A percentile compares a stretch with the other conserved stretches of the same genome.
Conservation (phyloP, 2,797 vertebrate species). For the Artibeus lituratus region DNA sequence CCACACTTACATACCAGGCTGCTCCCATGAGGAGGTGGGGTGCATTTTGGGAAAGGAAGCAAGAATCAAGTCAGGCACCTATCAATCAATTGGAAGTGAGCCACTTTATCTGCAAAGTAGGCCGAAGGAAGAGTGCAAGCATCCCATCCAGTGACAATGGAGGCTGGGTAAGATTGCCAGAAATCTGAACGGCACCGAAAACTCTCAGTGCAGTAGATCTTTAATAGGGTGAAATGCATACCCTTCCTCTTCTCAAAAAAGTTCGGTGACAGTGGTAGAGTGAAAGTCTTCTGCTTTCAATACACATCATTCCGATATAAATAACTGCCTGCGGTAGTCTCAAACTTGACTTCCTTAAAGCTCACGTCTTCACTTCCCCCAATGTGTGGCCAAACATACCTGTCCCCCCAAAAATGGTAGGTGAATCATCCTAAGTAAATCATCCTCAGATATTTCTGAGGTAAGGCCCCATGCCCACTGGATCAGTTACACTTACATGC, state of each 20-base stretch:
- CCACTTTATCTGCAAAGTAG: neutral
- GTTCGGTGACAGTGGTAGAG: neutral
- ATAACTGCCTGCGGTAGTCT: constrained; percentile 21
- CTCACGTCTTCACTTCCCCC: constrained; percentile 37
- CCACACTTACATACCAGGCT: neutral
- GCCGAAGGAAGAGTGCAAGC: neutral
- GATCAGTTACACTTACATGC: neutral
- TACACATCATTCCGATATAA: constrained; percentile 13
- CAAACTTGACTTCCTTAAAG: constrained; percentile 53
- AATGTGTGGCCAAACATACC: neutral
- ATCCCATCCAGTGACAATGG: neutral
- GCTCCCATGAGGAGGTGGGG: neutral
- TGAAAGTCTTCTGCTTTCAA: constrained; percentile 2
- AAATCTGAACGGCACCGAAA: neutral
- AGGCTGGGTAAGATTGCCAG: neutral
- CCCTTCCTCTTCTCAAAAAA: constrained; percentile 48
- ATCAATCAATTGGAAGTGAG: neutral
- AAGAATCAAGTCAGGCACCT: neutral
- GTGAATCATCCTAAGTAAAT: neutral
- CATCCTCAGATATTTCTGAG: neutral
- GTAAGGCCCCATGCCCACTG: neutral
- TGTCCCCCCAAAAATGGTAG: neutral
- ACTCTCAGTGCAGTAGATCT: neutral
- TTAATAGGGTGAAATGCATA: neutral
- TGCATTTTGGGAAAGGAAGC: neutral